Evolutionary conservation across 2,888 invertebrate genomes (phyloP), one percentile per base, ranked within the genome.

Genomic region (Euzophera pinguis): DNA sequence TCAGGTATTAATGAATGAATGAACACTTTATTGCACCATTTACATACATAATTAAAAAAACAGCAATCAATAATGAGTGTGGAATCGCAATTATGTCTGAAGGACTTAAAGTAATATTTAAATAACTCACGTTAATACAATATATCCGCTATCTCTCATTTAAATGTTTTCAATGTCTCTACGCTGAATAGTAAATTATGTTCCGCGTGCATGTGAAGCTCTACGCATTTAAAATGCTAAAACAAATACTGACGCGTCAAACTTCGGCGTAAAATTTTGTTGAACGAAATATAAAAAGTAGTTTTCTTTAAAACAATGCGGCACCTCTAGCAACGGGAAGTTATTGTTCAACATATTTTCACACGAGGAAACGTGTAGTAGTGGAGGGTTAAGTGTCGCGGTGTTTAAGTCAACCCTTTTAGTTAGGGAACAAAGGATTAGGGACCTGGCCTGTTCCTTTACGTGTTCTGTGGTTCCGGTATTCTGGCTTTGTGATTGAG

Each of bases 391-490:
- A 69, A 69, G 64, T 65, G 67, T 54, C 53, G 58, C 57, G 64
- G 63, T 64, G 52, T 67, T 65, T 64, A 64, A 69, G 67, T 68
- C 73, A 73, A 72, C 73, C 74, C 73, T 72, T 73, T 71, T 69
- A 72, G 71, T 66, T 57, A 61, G 57, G 51, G 59, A 65, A 70
- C 72, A 72, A 73, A 70, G 65, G 69, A 65, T 58, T 53, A 57
- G 63, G 50, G 53, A 39, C 52, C 22, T 22, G 22, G 22, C 22
- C 5, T 22, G 22, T 22, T 3, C 22, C n/a, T n/a, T n/a, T 22
- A 22, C 22, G 3, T 22, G 5, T 22, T 22, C 22, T 22, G 22
- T 22, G 22, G 22, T 22, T 22, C 22, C 32, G 37, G 47, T 47
- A 50, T 53, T 32, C 14, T 45, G 27, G 32, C 16, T 13, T 34